Evolutionary conservation across 2,797 vertebrate species (phyloP).

Genomic region (Limosa lapponica): DNA sequence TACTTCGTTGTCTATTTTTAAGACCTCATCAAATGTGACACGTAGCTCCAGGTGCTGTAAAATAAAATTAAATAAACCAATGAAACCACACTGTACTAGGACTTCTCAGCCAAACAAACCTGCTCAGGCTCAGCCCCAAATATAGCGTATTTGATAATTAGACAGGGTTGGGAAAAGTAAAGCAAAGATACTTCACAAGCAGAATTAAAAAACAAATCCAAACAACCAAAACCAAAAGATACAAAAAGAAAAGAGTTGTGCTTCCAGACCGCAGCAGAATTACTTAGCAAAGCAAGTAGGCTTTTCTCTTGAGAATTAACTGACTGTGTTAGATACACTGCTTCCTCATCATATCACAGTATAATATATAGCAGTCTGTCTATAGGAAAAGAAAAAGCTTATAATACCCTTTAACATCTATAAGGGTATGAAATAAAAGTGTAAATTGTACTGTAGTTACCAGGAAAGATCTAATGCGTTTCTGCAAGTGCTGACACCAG

Average conservation of each 20-base stretch:
- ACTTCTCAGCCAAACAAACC: not conserved
- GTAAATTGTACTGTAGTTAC: not conserved
- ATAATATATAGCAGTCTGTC: not conserved
- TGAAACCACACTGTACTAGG: not conserved
- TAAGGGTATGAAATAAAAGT: not conserved
- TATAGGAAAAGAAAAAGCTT: not conserved
- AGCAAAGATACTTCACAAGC: not conserved
- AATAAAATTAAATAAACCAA: not conserved
- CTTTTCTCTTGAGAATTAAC: slow-evolving; percentile 2
- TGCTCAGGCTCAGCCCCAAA: not conserved
- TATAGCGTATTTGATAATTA: not conserved
- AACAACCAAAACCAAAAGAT: not conserved
- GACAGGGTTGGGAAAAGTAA: not conserved
- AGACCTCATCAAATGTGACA: not conserved
- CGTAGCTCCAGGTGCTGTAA: not conserved
- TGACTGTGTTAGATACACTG: not conserved
- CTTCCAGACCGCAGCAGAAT: not conserved
- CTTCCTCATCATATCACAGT: not conserved
- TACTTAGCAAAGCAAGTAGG: not conserved
- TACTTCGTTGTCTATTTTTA: not conserved
- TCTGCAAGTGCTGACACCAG: not conserved
- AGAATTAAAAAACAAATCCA: not conserved
- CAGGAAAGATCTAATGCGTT: not conserved
- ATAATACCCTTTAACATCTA: not conserved
- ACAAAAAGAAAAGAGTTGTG: not conserved